Base-by-base conservation (phyloP, 2,113 vertebrate species). In the Corythoichthys intestinalis region DNA sequence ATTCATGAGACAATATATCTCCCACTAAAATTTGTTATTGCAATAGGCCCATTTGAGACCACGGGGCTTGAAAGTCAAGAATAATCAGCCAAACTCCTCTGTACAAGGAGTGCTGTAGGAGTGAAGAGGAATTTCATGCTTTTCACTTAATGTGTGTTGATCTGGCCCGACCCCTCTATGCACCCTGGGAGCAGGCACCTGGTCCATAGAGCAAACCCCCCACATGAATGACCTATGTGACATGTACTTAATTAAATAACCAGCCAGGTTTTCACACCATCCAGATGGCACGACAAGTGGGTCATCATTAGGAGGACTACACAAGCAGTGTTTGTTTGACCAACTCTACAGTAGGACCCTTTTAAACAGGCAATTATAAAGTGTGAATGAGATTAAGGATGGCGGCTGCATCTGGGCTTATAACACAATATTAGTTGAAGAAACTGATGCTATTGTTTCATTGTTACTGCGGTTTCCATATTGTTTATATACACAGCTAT, bases 161-260 rank as follows among this genome's bases (percentile, higher is more conserved):
- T 82, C 73, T 5, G 7, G 53, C 48, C 69, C 87, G 83, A 86
- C 76, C 84, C 72, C 67, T 57, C 44, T 1, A 1, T 78, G 83
- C 79, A 76, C 86, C 81, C 76, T 59, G 47, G 67, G 67, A 66
- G 61, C 49, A 75, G 73, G 72, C 86, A 90, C 77, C 85, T 85
- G 86, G 83, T 50, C 78, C 69, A 80, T 53, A 72, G 75, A 69
- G 71, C 70, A 75, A 56, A 67, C 73, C 17, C 57, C 57, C 12
- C 67, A 65, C 66, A 66, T 28, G 52, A n/a, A 46, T 66, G 81
- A 86, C 81, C 80, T 78, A 71, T 6, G 69, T 75, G 77, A 66
- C 84, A 69, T 68, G 73, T 48, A 74, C 54, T 83, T 82, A 78
- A 81, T 84, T 71, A 83, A 79, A 86, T 71, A 73, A 79, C 52